Evolutionary conservation across 2,888 invertebrate species (phyloP), one percentile per base, ranked within the genome.

Genomic region (Brenthis ino): DNA sequence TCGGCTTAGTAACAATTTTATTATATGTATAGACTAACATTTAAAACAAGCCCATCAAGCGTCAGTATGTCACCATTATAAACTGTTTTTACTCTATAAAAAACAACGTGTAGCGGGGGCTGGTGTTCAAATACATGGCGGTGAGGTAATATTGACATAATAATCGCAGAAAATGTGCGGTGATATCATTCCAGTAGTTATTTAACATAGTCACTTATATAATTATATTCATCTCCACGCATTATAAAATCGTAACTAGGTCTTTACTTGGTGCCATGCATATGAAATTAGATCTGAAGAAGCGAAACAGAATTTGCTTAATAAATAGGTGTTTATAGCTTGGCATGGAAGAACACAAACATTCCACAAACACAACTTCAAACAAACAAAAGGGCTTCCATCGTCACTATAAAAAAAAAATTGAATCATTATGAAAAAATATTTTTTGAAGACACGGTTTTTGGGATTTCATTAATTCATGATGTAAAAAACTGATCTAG

Each of bases 61-160:
- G 5, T 53, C 8, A 58, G 14, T 16, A 51, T 43, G 37, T 43
- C 37, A 43, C 37, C 37, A 43, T 58, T 51, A 51, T 16, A 58
- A 60, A 48, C n/a, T 28, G 53, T 60, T 50, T 63, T 51, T 43
- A 37, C 20, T 43, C 47, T 63, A 63, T 56, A 61, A 53, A 66
- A 66, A 58, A 14, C 16, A 57, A 56, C 55, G 61, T 43, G 53
- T 58, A 54, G 53, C 20, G 14, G 53, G 60, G 65, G 68, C 58
- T 65, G 57, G 71, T 73, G 74, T 70, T 65, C 71, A 75, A 75
- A 76, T 70, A 74, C 68, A 55, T 64, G 60, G 69, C 75, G 70
- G 71, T 76, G 76, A 74, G 75, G 77, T 77, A 77, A 77, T 77
- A 75, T 77, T 77, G 75, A 77, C 76, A 72, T 67, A 70, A 67